Evolutionary conservation across 1,140 invertebrate genomes (phyloP), one percentile per base, ranked within the genome.

Genomic region (Drosophila setifemur): DNA sequence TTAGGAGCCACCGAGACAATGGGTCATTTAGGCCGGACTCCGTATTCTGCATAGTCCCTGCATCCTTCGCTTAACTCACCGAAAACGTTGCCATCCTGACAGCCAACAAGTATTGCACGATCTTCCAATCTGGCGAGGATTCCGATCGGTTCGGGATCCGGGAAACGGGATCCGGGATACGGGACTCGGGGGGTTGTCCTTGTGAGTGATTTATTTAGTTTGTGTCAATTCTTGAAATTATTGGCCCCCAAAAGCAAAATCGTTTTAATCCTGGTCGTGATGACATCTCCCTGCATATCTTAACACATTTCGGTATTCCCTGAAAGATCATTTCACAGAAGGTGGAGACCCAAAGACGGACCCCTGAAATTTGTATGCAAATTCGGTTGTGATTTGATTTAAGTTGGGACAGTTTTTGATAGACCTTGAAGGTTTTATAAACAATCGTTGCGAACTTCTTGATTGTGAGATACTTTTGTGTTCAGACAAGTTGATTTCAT

Each of bases 181-280:
- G 53, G 45, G 42, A 29, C 14, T 19, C 33, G 52, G 43, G 48
- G 33, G 48, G 40, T 55, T 67, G 43, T 47, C 52, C 55, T 54
- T 72, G 25, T 73, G 78, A 88, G 78, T 88, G 85, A 88, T 88
- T 88, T 88, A 88, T 88, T 83, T 61, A 88, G 83, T 83, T 88
- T 88, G 55, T 60, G 61, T 75, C 74, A 79, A 88, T 83, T 88
- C 73, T 64, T 71, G 71, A 88, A 88, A 88, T 83, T 88, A 88
- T 88, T 87, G 61, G 53, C 60, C 66, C 47, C 63, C 37, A 79
- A 69, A 67, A 39, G 42, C 35, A 49, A 55, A 85, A 66, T 45
- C 29, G 68, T 35, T 49, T 64, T 29, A 35, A 39, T 53, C 47
- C 52, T 57, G 28, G 50, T 71, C 70, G 50, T 79, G 68, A 75